phyloP scores from a whole-genome alignment of 2,113 vertebrate species.

The Sylvia atricapilla region DNA sequence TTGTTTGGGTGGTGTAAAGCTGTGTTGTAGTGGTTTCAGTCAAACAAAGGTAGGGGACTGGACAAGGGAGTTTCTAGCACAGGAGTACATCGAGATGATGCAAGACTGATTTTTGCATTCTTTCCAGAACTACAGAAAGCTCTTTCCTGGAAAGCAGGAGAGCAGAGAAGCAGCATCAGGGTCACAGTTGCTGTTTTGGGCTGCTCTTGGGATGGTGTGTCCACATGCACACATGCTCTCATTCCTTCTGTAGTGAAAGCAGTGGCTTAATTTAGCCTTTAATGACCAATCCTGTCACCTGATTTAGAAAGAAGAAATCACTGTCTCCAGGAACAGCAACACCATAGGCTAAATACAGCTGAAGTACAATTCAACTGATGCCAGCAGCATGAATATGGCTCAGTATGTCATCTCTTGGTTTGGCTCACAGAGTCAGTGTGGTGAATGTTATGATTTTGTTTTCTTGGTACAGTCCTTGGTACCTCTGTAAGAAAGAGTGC shows the following conservation, averaged over 20 bases:
- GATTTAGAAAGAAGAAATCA: slow-evolving; percentile 25
- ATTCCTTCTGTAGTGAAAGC: background rate
- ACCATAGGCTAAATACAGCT: background rate
- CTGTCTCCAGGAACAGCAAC: background rate
- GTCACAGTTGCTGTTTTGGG: background rate
- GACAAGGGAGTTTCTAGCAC: background rate
- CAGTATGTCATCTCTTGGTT: background rate
- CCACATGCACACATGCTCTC: background rate
- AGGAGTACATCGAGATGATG: accelerated
- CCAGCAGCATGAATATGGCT: background rate
- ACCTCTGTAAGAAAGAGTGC: background rate
- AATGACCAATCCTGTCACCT: background rate
- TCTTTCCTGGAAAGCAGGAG: background rate
- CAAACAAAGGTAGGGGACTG: accelerated
- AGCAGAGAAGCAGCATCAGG: background rate
- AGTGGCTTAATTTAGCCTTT: background rate
- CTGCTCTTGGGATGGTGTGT: background rate
- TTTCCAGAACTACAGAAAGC: background rate
- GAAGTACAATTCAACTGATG: background rate
- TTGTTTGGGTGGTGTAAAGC: background rate
- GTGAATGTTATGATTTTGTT: background rate
- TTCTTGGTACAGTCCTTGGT: background rate
- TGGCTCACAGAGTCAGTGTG: background rate
- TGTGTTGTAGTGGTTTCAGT: background rate
- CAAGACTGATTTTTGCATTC: background rate